Percentiles rank a stretch among this genome's conserved stretches.
Conservation (phyloP, 2,797 vertebrate genomes). For the Sebastiscus tertius region DNA sequence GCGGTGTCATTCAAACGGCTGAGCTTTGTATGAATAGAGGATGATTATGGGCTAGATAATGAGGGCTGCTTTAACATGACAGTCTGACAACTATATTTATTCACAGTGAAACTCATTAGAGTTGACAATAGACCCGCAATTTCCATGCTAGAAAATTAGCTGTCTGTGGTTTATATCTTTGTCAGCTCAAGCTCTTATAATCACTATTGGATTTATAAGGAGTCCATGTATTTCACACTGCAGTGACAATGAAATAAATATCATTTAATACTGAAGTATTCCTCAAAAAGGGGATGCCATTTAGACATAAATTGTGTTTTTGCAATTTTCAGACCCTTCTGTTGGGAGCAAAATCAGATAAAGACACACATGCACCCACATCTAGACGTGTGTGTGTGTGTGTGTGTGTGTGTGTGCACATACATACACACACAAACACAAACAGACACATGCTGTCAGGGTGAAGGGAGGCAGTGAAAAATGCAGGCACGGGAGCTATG, state of each 20-base stretch:
- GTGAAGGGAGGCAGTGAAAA: conserved; percentile 60
- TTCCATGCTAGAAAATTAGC: conserved; percentile 1
- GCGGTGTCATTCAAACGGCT: conserved; percentile 17
- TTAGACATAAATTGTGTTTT: background rate
- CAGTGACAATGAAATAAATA: background rate
- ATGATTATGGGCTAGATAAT: conserved; percentile 55
- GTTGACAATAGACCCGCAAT: conserved; percentile 41
- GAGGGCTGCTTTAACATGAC: conserved; percentile 36
- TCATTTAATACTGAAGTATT: background rate
- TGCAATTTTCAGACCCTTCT: conserved; percentile 2
- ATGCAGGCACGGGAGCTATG: conserved; percentile 53
- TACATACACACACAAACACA: conserved; percentile 6
- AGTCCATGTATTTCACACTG: background rate
- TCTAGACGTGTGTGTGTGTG: background rate
- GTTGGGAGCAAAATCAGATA: conserved; percentile 13
- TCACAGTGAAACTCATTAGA: conserved; percentile 45
- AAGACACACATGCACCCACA: conserved; percentile 16
- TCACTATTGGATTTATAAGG: background rate
- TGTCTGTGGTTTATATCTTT: conserved; percentile 28
- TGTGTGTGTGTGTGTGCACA: background rate
- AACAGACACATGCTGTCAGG: conserved; percentile 45
- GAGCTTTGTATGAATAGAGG: conserved; percentile 40
- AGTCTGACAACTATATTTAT: conserved; percentile 39
- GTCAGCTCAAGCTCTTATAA: conserved; percentile 5
- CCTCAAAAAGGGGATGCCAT: background rate